Evolutionary conservation across 1,140 invertebrate genomes (phyloP), one percentile per base, ranked within the genome.

Genomic region (Euglossa dilemma): DNA sequence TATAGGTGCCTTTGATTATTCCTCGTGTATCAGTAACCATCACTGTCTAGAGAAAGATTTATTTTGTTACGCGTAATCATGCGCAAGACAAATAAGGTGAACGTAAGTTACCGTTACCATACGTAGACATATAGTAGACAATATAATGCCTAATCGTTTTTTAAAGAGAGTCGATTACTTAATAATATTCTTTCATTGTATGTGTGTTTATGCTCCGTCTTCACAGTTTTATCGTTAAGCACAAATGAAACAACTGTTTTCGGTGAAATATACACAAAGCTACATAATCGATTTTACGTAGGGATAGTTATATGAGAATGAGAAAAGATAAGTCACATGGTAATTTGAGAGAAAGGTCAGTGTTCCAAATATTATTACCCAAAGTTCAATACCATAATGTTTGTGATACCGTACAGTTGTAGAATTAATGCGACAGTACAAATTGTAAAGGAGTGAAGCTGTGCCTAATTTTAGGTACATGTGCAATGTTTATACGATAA

Each of bases 341-440:
- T 63, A 52, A 64, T 47, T 84, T 45, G 25, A 73, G 66, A 56
- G 70, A 87, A 85, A 78, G 61, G 36, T 56, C 84, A 74, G 72
- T 57, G 64, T 80, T 84, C 52, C 54, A 86, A 84, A 90, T 84
- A 82, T 89, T 89, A 89, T 82, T n/a, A n/a, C n/a, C 81, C 67
- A 86, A 89, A 87, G 76, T 63, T 78, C 64, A 89, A 67, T 77
- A 80, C 18, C 50, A 14, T 85, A 74, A 83, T 28, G 20, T 59
- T 73, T 64, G 61, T 85, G 57, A 85, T 80, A 89, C 57, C 20
- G 52, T 82, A 45, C 25, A 76, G 45, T 72, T 74, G 36, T 75
- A 84, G 88, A 72, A 76, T 71, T 84, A 66, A 83, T 50, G 72
- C 72, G 76, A 87, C 84, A 90, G 88, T 90, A 90, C 89, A 90